These are phyloP conservation scores for Oostethus manadensis DNA, from an alignment of 2,113 vertebrate species.

Conservation along the genomic window DNA sequence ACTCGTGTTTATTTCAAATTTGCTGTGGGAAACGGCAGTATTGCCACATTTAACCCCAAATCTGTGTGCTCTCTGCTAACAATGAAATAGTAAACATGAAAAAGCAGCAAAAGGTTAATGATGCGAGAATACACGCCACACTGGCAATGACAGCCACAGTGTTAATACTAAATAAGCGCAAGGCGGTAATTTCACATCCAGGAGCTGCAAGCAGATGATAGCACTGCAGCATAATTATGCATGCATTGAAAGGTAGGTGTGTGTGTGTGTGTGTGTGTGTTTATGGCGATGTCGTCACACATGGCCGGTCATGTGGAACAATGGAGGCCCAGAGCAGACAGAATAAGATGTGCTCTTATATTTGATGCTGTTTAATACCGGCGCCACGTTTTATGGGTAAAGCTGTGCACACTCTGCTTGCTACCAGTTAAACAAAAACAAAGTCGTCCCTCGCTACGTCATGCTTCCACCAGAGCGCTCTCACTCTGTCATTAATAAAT, in stretches of 20 bases:
- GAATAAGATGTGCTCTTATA: conserved; percentile 32
- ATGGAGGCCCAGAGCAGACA: conserved; percentile 30
- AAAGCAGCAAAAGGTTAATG: background rate
- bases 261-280: conserved; percentile 9
- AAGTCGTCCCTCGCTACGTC: too few species aligned
- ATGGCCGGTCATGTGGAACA: conserved; percentile 55
- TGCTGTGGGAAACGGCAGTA: too few species aligned
- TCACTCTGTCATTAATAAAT: too few species aligned
- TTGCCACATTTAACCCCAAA: background rate
- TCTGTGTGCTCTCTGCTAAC: background rate
- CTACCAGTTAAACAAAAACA: too few species aligned
- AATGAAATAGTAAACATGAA: background rate
- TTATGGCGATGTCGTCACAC: conserved; percentile 42
- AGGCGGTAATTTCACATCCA: background rate
- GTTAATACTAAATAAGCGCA: background rate
- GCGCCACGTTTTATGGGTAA: conserved; percentile 23
- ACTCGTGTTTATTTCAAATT: too few species aligned
- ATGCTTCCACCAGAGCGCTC: too few species aligned
- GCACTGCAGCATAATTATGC: background rate
- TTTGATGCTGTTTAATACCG: conserved; percentile 34
- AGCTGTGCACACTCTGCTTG: conserved; percentile 28
- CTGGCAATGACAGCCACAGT: background rate
- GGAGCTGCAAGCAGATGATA: conserved; percentile 1
- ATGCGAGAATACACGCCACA: background rate
- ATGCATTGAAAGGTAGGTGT: conserved; percentile 14